Base-by-base conservation (phyloP, 1,140 invertebrate genomes). In the Pachypsylla venusta region DNA sequence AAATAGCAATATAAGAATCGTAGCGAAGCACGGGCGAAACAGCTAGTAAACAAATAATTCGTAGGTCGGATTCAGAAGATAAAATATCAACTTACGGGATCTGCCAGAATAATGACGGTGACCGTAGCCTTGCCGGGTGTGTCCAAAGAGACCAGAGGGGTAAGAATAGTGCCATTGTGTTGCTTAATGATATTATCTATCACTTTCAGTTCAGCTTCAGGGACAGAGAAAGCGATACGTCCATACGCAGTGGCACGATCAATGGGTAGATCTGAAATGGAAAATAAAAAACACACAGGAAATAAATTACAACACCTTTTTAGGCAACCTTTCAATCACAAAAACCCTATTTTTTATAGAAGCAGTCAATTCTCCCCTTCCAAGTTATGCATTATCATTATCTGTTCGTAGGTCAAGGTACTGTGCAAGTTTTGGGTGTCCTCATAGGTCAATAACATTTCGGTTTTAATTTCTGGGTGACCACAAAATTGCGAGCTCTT, bases 71-170 rank as follows among this genome's bases (percentile, higher is more conserved):
- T n/a, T n/a, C n/a, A n/a, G n/a, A n/a, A n/a, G n/a, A n/a, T n/a
- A n/a, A n/a, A n/a, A n/a, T n/a, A n/a, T n/a, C n/a, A n/a, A 70
- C 70, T 74, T 73, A 84, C 81, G 1, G 94, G 94, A 77, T 98
- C 95, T 25, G 87, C 87, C 5, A 98, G 74, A 67, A 99, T 98
- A 20, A 98, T 88, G 25, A 99, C 96, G 61, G 87, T 77, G 0
- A 98, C 95, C 7, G 89, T 89, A 1, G 92, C 92, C 74, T 99
- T 99, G 53, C 91, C 95, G 0, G 94, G 94, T 0, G 95, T 99
- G 66, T 94, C 89, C 54, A 99, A 73, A 59, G 83, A 87, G 26
- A 95, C 83, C 7, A 94, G 73, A 13, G 89, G 89, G 1, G 85
- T 97, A 10, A 98, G 72, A 64, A 96, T 89, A 42, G 79, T 89